A percentile compares a stretch with the other conserved stretches of the same genome.
Evolutionary conservation across 64 coral and sea anemone genomes (phyloP).

Genomic region (Montipora capricornis): DNA sequence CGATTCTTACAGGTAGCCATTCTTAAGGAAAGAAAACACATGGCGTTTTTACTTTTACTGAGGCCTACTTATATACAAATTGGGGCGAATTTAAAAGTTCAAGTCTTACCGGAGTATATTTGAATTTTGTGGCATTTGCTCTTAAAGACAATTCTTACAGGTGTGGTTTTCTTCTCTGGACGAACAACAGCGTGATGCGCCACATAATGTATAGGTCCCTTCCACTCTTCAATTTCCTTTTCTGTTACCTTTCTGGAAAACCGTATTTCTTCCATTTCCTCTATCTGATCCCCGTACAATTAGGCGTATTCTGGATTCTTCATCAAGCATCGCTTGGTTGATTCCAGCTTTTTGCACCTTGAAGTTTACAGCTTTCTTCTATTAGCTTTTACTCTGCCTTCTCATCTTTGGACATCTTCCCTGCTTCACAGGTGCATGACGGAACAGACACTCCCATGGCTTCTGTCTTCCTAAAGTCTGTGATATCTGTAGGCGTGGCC

Average conservation of each 20-base stretch:
- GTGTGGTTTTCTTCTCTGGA: conserved; percentile 5
- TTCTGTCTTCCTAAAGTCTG: conserved; percentile 79
- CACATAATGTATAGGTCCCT: neutral
- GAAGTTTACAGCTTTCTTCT: neutral
- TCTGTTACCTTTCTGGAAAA: conserved; percentile 37
- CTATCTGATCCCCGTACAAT: neutral
- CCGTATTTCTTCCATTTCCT: conserved; percentile 35
- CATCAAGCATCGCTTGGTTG: neutral
- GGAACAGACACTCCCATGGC: conserved; percentile 70
- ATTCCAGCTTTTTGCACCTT: conserved; percentile 4
- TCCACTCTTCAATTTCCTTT: neutral
- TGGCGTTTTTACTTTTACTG: no score
- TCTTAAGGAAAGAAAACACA: no score
- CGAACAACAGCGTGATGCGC: neutral
- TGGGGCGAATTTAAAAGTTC: no score
- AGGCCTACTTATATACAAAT: no score
- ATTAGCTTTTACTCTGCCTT: conserved; percentile 34
- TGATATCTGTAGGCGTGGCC: conserved; percentile 54
- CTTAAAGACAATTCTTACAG: conserved; percentile 46
- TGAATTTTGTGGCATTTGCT: neutral
- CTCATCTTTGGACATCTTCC: conserved; percentile 53
- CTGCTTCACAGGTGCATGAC: conserved; percentile 61
- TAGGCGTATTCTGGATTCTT: neutral
- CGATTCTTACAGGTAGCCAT: no score
- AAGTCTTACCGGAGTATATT: no score